Percentiles rank a stretch among this genome's conserved stretches.
Conservation (phyloP, 37 sponge, comb jelly and placozoan species). For the Chondrilla cf. caribensis region DNA sequence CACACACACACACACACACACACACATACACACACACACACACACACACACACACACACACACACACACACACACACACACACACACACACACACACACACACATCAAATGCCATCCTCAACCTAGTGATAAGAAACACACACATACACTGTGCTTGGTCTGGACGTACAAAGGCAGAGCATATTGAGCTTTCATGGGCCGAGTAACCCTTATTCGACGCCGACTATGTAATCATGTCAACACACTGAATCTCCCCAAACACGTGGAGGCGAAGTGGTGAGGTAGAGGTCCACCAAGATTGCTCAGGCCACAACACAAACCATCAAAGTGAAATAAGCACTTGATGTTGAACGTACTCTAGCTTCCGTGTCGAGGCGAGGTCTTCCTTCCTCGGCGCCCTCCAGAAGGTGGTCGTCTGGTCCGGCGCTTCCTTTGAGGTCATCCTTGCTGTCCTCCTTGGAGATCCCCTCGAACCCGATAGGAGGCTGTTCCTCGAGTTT, state of each 20-base stretch:
- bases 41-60: background rate
- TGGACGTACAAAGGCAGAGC: no score
- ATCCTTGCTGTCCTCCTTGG: background rate
- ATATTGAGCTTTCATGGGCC: no score
- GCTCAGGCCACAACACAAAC: no score
- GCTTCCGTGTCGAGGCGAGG: background rate
- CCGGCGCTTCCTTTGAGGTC: background rate
- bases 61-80: no score
- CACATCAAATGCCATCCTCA: no score
- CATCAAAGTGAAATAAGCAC: no score
- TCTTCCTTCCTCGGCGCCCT: background rate
- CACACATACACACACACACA: no score
- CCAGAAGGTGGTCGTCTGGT: background rate
- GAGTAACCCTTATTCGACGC: no score
- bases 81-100: background rate
- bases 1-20: slow-evolving; percentile 3
- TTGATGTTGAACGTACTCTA: slow-evolving; percentile 7
- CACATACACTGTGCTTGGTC: no score
- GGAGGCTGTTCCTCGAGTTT: slow-evolving; percentile 3
- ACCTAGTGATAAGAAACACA: no score
- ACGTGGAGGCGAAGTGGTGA: background rate
- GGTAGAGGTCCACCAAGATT: background rate
- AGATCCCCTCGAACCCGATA: slow-evolving; percentile 21
- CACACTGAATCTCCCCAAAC: no score
- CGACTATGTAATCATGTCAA: no score